These are phyloP conservation scores for Podarcis cretensis DNA, from an alignment of 2,113 vertebrate genomes.

Conservation along the genomic window DNA sequence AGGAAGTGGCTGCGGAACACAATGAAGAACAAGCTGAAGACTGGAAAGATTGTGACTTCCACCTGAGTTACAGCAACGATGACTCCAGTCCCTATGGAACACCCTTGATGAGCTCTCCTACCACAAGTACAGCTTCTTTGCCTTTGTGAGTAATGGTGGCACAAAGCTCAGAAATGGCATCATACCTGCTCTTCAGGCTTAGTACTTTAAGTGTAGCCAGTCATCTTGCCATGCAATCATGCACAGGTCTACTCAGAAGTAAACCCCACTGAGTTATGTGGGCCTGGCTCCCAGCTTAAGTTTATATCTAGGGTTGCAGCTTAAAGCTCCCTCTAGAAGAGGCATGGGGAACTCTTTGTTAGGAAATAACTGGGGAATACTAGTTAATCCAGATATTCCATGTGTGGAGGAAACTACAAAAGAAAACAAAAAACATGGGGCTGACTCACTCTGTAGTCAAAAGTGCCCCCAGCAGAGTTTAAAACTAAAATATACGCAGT, in stretches of 20 bases:
- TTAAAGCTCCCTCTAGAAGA: background rate
- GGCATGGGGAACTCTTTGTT: background rate
- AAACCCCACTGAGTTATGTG: background rate
- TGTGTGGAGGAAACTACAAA: too few species aligned
- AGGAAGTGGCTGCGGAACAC: slow-evolving; percentile 56
- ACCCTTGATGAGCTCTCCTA: slow-evolving; percentile 50
- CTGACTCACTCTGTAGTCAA: too few species aligned
- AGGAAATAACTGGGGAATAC: too few species aligned
- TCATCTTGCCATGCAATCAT: background rate
- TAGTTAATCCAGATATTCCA: too few species aligned
- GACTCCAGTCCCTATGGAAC: slow-evolving; percentile 40
- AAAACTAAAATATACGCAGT: too few species aligned
- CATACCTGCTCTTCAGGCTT: background rate
- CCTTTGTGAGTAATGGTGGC: slow-evolving; percentile 67
- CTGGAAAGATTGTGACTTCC: slow-evolving; percentile 42
- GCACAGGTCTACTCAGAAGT: background rate
- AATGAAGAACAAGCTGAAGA: slow-evolving; percentile 33
- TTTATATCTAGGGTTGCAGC: background rate
- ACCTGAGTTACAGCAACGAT: slow-evolving; percentile 34
- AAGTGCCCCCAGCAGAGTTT: too few species aligned
- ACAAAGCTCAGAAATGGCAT: background rate
- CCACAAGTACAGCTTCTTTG: slow-evolving; percentile 33
- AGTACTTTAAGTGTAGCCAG: background rate
- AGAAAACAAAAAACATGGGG: too few species aligned
- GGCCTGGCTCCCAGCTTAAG: background rate